Percentiles rank a stretch among this genome's conserved stretches.
These are phyloP conservation scores for Tragopan temminckii DNA, from an alignment of 2,797 vertebrate genomes.

Conservation along the genomic window DNA sequence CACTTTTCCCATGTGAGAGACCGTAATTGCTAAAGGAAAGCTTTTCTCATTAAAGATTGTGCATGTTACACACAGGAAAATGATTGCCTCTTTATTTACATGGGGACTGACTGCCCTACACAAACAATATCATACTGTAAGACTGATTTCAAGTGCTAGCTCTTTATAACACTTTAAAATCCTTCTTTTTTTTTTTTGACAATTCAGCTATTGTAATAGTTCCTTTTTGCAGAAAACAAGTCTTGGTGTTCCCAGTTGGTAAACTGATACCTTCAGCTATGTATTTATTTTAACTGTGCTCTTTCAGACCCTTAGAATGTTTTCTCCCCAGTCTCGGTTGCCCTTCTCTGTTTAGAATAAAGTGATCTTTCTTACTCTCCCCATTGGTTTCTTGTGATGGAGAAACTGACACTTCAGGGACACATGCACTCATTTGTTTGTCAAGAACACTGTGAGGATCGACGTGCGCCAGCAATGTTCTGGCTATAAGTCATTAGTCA, in stretches of 20 bases:
- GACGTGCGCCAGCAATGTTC: background rate
- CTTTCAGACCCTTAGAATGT: background rate
- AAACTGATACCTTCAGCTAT: background rate
- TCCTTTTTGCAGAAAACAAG: background rate
- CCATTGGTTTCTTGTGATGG: background rate
- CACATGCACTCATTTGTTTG: background rate
- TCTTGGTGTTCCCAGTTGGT: background rate
- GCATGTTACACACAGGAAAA: background rate
- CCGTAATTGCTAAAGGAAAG: background rate
- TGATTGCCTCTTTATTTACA: background rate
- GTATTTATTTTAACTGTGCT: background rate
- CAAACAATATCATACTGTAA: background rate
- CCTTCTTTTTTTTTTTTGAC: background rate
- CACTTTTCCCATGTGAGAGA: background rate
- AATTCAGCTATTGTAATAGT: background rate
- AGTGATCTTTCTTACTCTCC: background rate
- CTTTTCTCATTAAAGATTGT: background rate
- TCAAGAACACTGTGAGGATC: background rate
- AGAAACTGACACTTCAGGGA: background rate
- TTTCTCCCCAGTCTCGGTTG: background rate
- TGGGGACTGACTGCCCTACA: background rate
- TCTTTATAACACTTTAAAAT: background rate
- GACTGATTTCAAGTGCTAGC: background rate
- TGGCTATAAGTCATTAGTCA: background rate
- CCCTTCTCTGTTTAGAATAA: background rate